These are phyloP conservation scores for Endotricha flammealis DNA, from an alignment of 2,888 invertebrate genomes.

Conservation along the genomic window DNA sequence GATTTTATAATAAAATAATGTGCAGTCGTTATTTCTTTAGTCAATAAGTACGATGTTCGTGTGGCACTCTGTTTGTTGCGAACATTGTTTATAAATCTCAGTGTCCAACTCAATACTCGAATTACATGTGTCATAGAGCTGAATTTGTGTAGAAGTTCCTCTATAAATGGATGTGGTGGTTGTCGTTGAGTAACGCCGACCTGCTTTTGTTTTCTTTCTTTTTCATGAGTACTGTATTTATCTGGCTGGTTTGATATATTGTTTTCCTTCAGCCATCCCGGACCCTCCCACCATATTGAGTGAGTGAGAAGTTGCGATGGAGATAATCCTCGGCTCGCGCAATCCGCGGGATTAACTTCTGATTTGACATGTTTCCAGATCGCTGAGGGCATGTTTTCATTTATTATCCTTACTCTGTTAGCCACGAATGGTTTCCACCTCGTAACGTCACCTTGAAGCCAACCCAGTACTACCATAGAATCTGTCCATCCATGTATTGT, in stretches of 20 bases:
- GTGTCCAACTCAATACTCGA: too few species aligned
- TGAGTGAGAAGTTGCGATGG: not conserved
- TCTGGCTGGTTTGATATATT: too few species aligned
- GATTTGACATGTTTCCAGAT: constrained; percentile 6
- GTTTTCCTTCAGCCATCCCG: constrained; percentile 6
- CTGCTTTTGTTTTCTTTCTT: too few species aligned
- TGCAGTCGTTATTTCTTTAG: not conserved
- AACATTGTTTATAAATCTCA: too few species aligned
- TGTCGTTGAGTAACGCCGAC: too few species aligned
- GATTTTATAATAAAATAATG: constrained; percentile 3
- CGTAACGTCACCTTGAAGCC: constrained; percentile 1
- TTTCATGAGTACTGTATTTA: too few species aligned
- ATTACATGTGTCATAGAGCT: too few species aligned
- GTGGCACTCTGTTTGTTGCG: not conserved
- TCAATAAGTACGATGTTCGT: constrained; percentile 1
- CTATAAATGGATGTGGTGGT: too few species aligned
- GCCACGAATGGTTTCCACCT: constrained; percentile 7
- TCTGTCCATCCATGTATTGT: constrained; percentile 5
- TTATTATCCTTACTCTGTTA: constrained; percentile 1
- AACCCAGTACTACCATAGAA: constrained; percentile 4
- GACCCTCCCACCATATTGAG: constrained; percentile 6
- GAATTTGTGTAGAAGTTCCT: too few species aligned
- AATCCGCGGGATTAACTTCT: constrained; percentile 7
- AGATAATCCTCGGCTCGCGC: constrained; percentile 6
- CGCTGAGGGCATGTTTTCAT: not conserved